phyloP scores from a whole-genome alignment of 2,797 vertebrate species.

The Betta splendens region DNA sequence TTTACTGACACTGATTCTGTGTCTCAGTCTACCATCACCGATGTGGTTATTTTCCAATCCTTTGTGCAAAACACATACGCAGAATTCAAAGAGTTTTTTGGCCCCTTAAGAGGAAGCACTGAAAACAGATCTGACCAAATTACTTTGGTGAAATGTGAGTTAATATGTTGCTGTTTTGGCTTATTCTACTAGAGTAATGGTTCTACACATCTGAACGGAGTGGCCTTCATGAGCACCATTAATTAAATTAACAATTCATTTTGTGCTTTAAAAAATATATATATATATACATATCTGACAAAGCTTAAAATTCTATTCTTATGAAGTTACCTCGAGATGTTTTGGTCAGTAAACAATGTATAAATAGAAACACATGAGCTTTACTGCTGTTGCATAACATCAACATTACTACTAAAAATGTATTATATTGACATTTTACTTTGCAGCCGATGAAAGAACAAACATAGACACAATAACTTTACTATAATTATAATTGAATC shows the following conservation, averaged over 20 bases:
- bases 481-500: neutral
- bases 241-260: too few relatives aligned
- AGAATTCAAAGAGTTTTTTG: neutral
- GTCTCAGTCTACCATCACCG: neutral
- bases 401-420: neutral
- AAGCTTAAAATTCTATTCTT: too few relatives aligned
- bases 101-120: neutral
- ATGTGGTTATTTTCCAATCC: conserved; percentile 27
- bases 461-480: conserved; percentile 24
- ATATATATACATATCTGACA: too few relatives aligned
- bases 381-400: conserved; percentile 22
- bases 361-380: conserved; percentile 41
- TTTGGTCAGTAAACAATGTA: neutral
- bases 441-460: conserved; percentile 16
- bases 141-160: too few relatives aligned
- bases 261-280: too few relatives aligned
- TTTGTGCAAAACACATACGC: neutral
- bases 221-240: too few relatives aligned
- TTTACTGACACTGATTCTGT: conserved; percentile 4
- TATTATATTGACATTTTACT: conserved; percentile 9
- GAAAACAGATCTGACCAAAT: too few relatives aligned
- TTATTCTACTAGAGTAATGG: too few relatives aligned
- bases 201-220: too few relatives aligned
- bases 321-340: too few relatives aligned
- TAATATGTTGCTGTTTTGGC: too few relatives aligned